Conservation (phyloP, 2,888 invertebrate genomes). For the Drosophila ochracea region DNA sequence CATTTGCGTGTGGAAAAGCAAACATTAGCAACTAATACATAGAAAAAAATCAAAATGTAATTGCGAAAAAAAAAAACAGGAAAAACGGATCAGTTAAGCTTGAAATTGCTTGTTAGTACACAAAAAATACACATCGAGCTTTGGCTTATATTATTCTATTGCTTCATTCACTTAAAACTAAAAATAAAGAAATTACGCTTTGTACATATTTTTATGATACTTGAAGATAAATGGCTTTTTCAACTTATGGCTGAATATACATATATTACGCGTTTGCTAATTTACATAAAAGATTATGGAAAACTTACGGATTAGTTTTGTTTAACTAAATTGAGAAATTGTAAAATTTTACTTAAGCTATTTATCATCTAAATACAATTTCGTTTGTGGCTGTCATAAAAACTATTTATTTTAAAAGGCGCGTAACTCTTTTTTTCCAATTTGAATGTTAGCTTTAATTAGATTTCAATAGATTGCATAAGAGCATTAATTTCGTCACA, state of each 20-base stretch:
- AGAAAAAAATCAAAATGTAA: neutral
- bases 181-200: slow-evolving; percentile 9
- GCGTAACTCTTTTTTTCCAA: slow-evolving; percentile 13
- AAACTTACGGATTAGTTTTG: slow-evolving; percentile 6
- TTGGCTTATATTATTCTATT: slow-evolving; percentile 7
- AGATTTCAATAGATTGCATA: slow-evolving; percentile 56
- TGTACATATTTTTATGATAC: slow-evolving; percentile 6
- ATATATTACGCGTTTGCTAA: neutral
- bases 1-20: slow-evolving; percentile 57
- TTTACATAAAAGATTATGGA: slow-evolving; percentile 16
- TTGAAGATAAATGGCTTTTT: neutral
- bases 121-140: slow-evolving; percentile 25
- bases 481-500: slow-evolving; percentile 59
- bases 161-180: slow-evolving; percentile 2
- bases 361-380: slow-evolving; percentile 34
- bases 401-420: slow-evolving; percentile 37
- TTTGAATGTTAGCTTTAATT: slow-evolving; percentile 40
- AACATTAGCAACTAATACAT: slow-evolving; percentile 31
- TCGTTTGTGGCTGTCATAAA: slow-evolving; percentile 30
- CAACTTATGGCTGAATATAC: neutral
- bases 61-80: slow-evolving; percentile 1
- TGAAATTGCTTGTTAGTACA: slow-evolving; percentile 2
- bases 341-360: slow-evolving; percentile 14
- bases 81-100: slow-evolving; percentile 56
- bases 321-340: slow-evolving; percentile 13